Percentiles rank a stretch among this genome's conserved stretches.
These are phyloP conservation scores for Margaritifera margaritifera DNA, from an alignment of 2,888 invertebrate species.

Conservation along the genomic window DNA sequence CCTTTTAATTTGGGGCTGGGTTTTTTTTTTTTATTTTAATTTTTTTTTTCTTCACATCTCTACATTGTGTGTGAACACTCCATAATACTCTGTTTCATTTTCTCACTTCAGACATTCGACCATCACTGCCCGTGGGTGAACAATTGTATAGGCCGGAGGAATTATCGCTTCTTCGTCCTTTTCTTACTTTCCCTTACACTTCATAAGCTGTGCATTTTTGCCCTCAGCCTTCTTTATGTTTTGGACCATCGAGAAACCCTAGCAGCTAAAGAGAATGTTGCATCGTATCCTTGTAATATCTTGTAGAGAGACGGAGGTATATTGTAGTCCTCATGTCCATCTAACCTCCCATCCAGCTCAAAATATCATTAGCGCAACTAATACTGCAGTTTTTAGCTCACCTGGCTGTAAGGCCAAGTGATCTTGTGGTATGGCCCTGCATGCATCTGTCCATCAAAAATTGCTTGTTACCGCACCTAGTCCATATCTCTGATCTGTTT, in stretches of 20 bases:
- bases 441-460: not conserved
- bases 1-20: too few relatives aligned
- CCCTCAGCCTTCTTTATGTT: slow-evolving; percentile 92
- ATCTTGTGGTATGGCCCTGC: not conserved
- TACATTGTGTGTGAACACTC: not conserved
- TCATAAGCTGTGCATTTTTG: slow-evolving; percentile 98
- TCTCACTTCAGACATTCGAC: slow-evolving; percentile 92
- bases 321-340: too few relatives aligned
- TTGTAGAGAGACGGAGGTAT: too few relatives aligned
- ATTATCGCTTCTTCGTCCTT: slow-evolving; percentile 99
- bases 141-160: slow-evolving; percentile 88
- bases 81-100: slow-evolving; percentile 13
- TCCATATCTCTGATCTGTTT: too few relatives aligned
- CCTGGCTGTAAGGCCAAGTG: too few relatives aligned
- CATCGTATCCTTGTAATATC: slow-evolving; percentile 74
- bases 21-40: too few relatives aligned
- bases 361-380: too few relatives aligned
- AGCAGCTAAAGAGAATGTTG: slow-evolving; percentile 76
- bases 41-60: not conserved
- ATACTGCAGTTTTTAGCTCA: too few relatives aligned
- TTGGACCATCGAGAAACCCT: slow-evolving; percentile 88
- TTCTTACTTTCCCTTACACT: slow-evolving; percentile 96
- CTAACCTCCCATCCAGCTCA: too few relatives aligned
- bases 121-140: slow-evolving; percentile 87
- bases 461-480: not conserved